Evolutionary conservation across 2,797 vertebrate genomes (phyloP).

Genomic region (Simalia tracyae): DNA sequence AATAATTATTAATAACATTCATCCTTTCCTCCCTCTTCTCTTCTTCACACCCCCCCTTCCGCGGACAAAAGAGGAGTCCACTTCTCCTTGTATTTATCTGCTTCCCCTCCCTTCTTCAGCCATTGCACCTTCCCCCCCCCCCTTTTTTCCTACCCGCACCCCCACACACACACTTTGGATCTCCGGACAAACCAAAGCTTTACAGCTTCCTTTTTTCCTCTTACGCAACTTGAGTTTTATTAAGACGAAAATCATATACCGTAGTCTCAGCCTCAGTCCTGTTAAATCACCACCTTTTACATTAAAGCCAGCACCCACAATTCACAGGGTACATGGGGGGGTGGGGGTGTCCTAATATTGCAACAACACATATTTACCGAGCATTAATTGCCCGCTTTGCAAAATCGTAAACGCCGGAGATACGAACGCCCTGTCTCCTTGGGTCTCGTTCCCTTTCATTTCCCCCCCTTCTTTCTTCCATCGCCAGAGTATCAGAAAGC

Average conservation of each 20-base stretch:
- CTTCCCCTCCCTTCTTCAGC: slow-evolving; percentile 30
- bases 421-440: slow-evolving; percentile 21
- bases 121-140: slow-evolving; percentile 63
- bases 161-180: slow-evolving; percentile 26
- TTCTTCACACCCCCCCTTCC: slow-evolving; percentile 16
- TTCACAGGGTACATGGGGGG: not conserved
- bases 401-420: not conserved
- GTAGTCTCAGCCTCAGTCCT: not conserved
- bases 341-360: not conserved
- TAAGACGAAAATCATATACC: not conserved
- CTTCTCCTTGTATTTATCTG: slow-evolving; percentile 50
- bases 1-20: slow-evolving; percentile 57
- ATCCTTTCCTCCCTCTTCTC: slow-evolving; percentile 62
- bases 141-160: not conserved
- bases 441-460: slow-evolving; percentile 51
- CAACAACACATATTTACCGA: not conserved
- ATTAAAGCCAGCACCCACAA: not conserved
- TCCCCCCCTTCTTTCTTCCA: slow-evolving; percentile 49
- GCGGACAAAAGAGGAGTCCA: slow-evolving; percentile 34
- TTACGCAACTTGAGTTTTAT: slow-evolving; percentile 14
- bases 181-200: not conserved
- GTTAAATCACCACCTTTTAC: not conserved
- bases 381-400: slow-evolving; percentile 4
- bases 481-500: slow-evolving; percentile 2
- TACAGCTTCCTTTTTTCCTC: not conserved